These are phyloP conservation scores for Euleptes europaea DNA, from an alignment of 2,113 vertebrate genomes.

Conservation along the genomic window DNA sequence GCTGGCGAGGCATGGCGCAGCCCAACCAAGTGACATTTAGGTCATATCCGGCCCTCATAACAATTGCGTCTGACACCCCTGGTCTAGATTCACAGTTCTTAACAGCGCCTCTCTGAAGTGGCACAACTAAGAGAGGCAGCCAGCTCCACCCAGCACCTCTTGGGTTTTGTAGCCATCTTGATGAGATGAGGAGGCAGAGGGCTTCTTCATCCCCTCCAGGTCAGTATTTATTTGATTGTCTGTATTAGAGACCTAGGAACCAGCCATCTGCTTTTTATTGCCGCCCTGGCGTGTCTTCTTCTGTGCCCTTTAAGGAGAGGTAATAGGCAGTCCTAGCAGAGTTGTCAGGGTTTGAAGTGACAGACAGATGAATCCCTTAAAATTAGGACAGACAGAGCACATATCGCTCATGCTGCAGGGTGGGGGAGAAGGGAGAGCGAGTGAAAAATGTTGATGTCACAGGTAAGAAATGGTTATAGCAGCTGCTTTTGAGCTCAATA, in stretches of 20 bases:
- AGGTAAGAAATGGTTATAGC: not conserved
- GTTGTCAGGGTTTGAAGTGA: slow-evolving; percentile 5
- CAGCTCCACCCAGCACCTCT: not conserved
- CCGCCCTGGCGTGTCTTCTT: not conserved
- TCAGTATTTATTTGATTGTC: not conserved
- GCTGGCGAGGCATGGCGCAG: no score
- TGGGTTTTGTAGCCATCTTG: not conserved
- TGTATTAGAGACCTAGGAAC: not conserved
- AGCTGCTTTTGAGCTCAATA: not conserved
- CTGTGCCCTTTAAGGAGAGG: not conserved
- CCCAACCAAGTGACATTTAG: no score
- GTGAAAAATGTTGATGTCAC: not conserved
- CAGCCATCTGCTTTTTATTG: not conserved
- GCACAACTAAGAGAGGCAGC: not conserved
- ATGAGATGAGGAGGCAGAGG: not conserved
- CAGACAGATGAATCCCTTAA: slow-evolving; percentile 7
- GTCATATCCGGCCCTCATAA: no score
- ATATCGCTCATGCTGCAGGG: not conserved
- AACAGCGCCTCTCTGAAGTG: not conserved
- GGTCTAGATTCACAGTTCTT: not conserved
- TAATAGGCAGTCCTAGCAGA: not conserved
- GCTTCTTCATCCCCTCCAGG: not conserved
- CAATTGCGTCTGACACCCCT: no score
- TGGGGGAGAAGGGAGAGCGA: not conserved
- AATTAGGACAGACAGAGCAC: not conserved